These are phyloP conservation scores for Pedetes capensis DNA, from an alignment of 2,113 vertebrate genomes.

Conservation along the genomic window DNA sequence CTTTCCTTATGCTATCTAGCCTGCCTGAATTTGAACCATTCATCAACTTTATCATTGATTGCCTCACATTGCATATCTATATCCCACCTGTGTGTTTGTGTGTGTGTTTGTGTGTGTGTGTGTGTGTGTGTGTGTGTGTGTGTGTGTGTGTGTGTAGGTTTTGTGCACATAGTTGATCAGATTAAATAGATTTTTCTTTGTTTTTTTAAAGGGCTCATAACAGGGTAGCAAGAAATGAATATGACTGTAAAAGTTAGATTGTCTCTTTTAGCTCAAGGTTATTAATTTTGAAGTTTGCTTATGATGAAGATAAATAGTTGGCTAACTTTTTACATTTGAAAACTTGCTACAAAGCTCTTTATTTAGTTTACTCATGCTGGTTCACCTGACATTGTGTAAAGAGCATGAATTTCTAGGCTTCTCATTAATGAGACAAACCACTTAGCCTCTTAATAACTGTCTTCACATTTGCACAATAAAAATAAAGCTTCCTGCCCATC, in stretches of 20 bases:
- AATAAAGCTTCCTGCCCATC: background rate
- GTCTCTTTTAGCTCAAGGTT: background rate
- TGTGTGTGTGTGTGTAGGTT: too few relatives aligned
- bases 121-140: too few relatives aligned
- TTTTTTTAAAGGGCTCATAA: background rate
- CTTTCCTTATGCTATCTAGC: background rate
- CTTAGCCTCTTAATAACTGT: background rate
- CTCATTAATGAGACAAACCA: background rate
- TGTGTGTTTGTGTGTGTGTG: too few relatives aligned
- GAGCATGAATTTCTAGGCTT: background rate
- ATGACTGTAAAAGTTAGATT: background rate
- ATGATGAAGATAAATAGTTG: background rate
- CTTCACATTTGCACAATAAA: background rate
- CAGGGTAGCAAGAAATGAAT: too few relatives aligned
- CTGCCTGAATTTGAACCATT: background rate
- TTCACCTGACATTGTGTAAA: background rate
- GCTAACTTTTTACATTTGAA: background rate
- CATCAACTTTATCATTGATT: background rate
- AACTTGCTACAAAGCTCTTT: background rate
- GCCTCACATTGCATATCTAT: background rate
- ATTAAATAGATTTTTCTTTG: background rate
- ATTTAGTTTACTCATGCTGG: background rate
- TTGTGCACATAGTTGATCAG: background rate
- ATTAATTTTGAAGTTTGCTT: background rate
- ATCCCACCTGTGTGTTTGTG: too few relatives aligned